Percentiles rank a stretch among this genome's conserved stretches.
phyloP scores from a whole-genome alignment of 2,888 invertebrate species.

The Scaptomyza cyrtandrae region DNA sequence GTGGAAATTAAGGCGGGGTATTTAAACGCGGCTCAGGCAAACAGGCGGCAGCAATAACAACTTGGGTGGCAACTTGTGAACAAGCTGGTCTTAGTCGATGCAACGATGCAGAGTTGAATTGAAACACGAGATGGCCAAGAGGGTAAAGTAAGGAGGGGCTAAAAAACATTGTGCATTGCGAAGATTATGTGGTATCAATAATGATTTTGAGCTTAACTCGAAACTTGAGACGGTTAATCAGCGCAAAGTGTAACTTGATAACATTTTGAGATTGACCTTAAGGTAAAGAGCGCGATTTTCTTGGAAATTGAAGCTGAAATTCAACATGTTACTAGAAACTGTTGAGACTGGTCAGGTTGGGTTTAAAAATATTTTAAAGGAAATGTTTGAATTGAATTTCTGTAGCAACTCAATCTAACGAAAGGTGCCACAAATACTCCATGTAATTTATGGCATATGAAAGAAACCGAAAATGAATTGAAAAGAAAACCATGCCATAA shows the following conservation, averaged over 20 bases:
- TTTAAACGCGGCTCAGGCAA: conserved; percentile 71
- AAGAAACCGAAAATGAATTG: conserved; percentile 15
- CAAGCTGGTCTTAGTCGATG: conserved; percentile 67
- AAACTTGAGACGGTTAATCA: conserved; percentile 39
- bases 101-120: conserved; percentile 74
- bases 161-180: conserved; percentile 2
- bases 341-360: conserved; percentile 16
- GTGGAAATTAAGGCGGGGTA: conserved; percentile 71
- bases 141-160: not conserved
- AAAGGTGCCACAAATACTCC: not conserved
- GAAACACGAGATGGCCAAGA: conserved; percentile 53
- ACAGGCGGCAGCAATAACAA: conserved; percentile 32
- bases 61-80: conserved; percentile 74
- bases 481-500: conserved; percentile 18
- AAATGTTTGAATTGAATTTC: not conserved
- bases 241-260: conserved; percentile 45
- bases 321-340: not conserved
- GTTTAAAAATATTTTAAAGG: not conserved
- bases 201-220: conserved; percentile 17
- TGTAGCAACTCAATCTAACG: not conserved
- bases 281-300: conserved; percentile 32
- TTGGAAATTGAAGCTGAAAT: conserved; percentile 20
- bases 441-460: conserved; percentile 16
- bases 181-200: conserved; percentile 53
- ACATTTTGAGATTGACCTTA: conserved; percentile 11